These are phyloP conservation scores for Drosophila parvula DNA, from an alignment of 1,140 invertebrate genomes.

Conservation along the genomic window DNA sequence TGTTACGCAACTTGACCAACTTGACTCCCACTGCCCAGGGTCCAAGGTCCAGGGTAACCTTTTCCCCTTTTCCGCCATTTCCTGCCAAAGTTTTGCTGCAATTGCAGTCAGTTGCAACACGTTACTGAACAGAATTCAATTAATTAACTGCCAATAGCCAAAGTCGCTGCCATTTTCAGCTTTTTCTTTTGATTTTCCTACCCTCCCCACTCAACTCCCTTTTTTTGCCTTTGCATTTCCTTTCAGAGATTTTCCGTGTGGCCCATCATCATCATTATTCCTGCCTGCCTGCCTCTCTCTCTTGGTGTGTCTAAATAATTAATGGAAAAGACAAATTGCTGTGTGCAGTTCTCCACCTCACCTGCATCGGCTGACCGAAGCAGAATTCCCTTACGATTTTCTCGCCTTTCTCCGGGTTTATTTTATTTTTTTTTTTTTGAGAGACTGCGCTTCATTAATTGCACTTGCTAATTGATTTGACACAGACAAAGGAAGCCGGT, in stretches of 20 bases:
- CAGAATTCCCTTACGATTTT: conserved; percentile 51
- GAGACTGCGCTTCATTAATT: conserved; percentile 64
- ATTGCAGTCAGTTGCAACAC: conserved; percentile 39
- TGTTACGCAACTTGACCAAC: conserved; percentile 51
- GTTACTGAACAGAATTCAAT: conserved; percentile 66
- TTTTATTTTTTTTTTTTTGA: conserved; percentile 1
- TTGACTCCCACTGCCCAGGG: conserved; percentile 14
- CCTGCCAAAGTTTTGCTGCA: conserved; percentile 25
- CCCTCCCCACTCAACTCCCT: too few relatives aligned
- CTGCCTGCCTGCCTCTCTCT: conserved; percentile 1
- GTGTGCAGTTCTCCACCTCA: conserved; percentile 24
- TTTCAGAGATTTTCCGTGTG: not conserved
- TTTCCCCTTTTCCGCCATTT: conserved; percentile 3
- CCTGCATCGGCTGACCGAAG: conserved; percentile 15
- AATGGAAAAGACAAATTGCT: conserved; percentile 76
- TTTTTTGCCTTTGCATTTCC: conserved; percentile 21
- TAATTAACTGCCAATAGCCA: conserved; percentile 74
- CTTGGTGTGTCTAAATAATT: conserved; percentile 59
- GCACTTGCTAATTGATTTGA: conserved; percentile 70
- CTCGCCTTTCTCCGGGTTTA: not conserved
- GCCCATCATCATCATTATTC: conserved; percentile 21
- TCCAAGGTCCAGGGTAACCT: not conserved
- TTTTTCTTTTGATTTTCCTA: not conserved
- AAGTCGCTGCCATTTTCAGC: conserved; percentile 10
- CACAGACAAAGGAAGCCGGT: conserved; percentile 34